Conservation (phyloP, 2,888 invertebrate species). For the Cerastis leucographa region DNA sequence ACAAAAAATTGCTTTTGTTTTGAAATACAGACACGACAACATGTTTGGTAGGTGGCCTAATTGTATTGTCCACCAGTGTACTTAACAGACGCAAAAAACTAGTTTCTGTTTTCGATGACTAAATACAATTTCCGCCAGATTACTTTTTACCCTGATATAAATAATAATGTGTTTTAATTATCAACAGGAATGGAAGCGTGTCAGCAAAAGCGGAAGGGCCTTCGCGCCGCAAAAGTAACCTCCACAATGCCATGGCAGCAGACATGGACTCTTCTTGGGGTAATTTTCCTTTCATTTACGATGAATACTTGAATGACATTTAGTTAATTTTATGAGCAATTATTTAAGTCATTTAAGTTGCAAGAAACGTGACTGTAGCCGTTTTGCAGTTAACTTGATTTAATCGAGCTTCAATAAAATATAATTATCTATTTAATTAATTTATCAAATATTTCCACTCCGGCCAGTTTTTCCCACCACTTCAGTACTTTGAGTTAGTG, state of each 20-base stretch:
- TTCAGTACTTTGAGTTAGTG: neutral
- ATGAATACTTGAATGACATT: constrained; percentile 33
- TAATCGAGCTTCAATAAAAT: constrained; percentile 13
- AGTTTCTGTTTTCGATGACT: constrained; percentile 3
- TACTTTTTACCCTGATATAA: constrained; percentile 21
- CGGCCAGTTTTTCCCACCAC: neutral
- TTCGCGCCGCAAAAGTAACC: constrained; percentile 93
- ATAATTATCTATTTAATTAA: constrained; percentile 9
- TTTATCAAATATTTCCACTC: constrained; percentile 10
- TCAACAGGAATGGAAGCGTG: constrained; percentile 86
- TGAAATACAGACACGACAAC: too few species aligned
- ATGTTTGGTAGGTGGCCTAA: too few species aligned
- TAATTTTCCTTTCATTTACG: constrained; percentile 68
- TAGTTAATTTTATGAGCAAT: constrained; percentile 44
- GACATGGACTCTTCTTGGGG: constrained; percentile 88
- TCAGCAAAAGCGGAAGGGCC: constrained; percentile 92
- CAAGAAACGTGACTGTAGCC: constrained; percentile 22
- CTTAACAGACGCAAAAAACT: neutral
- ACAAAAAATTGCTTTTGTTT: too few species aligned
- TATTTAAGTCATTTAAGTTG: constrained; percentile 25
- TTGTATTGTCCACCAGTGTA: neutral
- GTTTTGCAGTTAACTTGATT: constrained; percentile 11
- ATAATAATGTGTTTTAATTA: constrained; percentile 47
- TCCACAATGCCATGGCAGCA: constrained; percentile 91
- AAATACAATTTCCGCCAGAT: constrained; percentile 3